A percentile compares a stretch with the other conserved stretches of the same genome.
phyloP scores from a whole-genome alignment of 2,888 invertebrate genomes.

The Nephrotoma flavescens region DNA sequence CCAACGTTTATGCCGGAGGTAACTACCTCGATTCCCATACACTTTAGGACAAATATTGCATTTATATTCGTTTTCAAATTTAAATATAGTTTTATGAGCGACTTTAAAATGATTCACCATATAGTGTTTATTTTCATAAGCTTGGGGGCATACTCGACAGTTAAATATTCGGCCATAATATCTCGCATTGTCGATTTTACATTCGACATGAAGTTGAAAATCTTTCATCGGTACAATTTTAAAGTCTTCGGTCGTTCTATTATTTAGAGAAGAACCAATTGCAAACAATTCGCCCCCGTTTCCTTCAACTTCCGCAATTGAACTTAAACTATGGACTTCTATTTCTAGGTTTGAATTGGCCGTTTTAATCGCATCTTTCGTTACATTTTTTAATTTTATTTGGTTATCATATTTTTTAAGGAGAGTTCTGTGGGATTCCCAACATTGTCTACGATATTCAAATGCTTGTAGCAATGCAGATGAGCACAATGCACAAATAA shows the following conservation, averaged over 20 bases:
- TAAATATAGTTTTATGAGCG: background rate
- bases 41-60: background rate
- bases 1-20: background rate
- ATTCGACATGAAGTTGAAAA: background rate
- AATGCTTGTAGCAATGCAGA: background rate
- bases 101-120: background rate
- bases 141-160: background rate
- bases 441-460: background rate
- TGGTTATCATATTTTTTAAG: too few species aligned
- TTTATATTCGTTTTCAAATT: background rate
- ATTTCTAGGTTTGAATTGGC: too few species aligned
- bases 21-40: background rate
- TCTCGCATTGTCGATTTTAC: background rate
- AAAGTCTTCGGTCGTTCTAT: background rate
- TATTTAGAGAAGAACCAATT: background rate
- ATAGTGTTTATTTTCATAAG: background rate
- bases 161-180: background rate
- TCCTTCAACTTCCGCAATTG: too few species aligned
- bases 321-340: too few species aligned
- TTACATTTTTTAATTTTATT: too few species aligned
- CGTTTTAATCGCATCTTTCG: too few species aligned
- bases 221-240: background rate
- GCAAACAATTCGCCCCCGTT: too few species aligned
- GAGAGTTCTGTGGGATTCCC: background rate
- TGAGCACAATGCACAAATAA: background rate